These are phyloP conservation scores for Trichomycterus rosablanca DNA, from an alignment of 2,113 vertebrate genomes.

Conservation along the genomic window DNA sequence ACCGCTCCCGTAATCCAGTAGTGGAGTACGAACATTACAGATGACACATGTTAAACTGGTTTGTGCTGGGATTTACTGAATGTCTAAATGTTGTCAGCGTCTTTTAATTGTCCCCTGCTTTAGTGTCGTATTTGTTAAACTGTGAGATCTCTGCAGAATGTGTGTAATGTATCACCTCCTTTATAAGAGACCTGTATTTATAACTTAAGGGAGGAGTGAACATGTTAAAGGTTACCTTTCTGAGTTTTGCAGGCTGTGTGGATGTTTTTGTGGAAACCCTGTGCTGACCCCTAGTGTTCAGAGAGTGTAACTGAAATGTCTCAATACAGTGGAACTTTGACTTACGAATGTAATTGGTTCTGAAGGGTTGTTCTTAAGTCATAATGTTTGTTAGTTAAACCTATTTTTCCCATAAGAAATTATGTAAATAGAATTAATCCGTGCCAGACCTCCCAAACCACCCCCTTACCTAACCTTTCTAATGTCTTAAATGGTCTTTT, in stretches of 20 bases:
- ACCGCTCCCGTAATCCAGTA: constrained; percentile 25
- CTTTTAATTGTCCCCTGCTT: constrained; percentile 25
- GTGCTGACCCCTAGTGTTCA: constrained; percentile 27
- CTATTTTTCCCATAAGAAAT: no score
- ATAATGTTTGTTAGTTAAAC: no score
- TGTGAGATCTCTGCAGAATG: background rate
- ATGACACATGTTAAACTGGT: background rate
- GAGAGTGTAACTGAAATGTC: constrained; percentile 7
- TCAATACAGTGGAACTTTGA: background rate
- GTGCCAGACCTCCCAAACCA: no score
- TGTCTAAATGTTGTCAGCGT: constrained; percentile 49
- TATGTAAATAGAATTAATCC: no score
- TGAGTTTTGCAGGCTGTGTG: background rate
- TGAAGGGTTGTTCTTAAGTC: no score
- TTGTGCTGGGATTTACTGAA: constrained; percentile 33
- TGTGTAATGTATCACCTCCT: constrained; percentile 52
- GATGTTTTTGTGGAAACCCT: constrained; percentile 30
- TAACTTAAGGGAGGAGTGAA: constrained; percentile 23
- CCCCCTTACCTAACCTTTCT: no score
- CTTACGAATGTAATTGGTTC: background rate
- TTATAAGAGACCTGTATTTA: constrained; percentile 51
- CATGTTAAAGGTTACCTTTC: constrained; percentile 22
- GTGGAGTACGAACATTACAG: constrained; percentile 5
- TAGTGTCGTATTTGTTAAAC: constrained; percentile 56
- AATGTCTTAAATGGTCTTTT: no score